Evolutionary conservation across 2,113 vertebrate species (phyloP), one percentile per base, ranked within the genome.

Genomic region (Datnioides undecimradiatus): DNA sequence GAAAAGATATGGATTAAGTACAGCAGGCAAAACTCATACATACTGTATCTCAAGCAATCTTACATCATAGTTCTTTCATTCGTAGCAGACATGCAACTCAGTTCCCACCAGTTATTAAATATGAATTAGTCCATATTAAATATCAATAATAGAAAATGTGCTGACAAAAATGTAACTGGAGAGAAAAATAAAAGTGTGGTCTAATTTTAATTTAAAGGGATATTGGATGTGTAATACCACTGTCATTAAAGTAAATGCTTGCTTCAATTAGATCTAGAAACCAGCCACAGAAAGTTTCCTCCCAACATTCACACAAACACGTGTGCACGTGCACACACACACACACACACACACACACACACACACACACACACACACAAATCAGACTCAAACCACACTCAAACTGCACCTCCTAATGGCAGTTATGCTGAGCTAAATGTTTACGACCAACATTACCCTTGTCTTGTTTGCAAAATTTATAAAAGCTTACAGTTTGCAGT

Each of bases 381-480:
- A 67, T 51, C 57, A 68, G 27, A 38, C 14, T 8, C 13, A 57
- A 25, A 60, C 29, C 55, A 80, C 48, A 52, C 25, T 21, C 23
- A 59, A 29, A 57, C 59, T 55, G n/a, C 45, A 62, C 8, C 33
- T 64, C 17, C 71, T 60, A 69, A 82, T 59, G 68, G 63, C 71
- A 75, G 41, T 74, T 73, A 45, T 48, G 62, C 48, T 70, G 48
- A 82, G 66, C 74, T 76, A 59, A 84, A 82, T 82, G 46, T 80
- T 89, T 82, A 75, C 6, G 1, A 27, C 55, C 40, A 55, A 51
- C 76, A 86, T 88, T 72, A 83, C 58, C 62, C 62, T 55, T 78
- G 72, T 70, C 76, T 83, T 76, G 83, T 79, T 88, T 87, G 71
- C 59, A 83, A 88, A 88, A 85, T 86, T 43, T 77, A 86, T 73